phyloP scores from a whole-genome alignment of 1,140 invertebrate genomes.

The Leptinotarsa defecta region DNA sequence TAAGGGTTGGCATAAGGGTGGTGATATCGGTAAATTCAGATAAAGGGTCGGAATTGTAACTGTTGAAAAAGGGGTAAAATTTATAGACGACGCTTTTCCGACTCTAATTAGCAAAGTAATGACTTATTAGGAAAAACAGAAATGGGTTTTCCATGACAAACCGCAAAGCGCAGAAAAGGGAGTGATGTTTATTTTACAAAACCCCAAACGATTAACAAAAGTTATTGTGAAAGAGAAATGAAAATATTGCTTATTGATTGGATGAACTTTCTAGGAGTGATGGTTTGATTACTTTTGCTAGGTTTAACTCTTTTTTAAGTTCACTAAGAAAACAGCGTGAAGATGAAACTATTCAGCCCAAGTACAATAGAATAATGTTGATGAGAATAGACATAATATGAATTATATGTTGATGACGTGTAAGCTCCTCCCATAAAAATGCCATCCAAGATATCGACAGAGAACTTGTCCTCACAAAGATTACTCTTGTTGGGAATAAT shows the following conservation, averaged over 20 bases:
- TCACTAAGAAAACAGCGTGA: too few relatives aligned
- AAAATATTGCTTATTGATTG: slow-evolving; percentile 9
- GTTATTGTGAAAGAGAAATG: slow-evolving; percentile 13
- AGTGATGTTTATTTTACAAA: slow-evolving; percentile 10
- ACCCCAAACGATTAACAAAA: background rate
- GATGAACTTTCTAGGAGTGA: background rate
- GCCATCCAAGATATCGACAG: too few relatives aligned
- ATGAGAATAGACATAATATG: too few relatives aligned
- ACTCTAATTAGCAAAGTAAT: slow-evolving; percentile 40
- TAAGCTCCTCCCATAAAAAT: too few relatives aligned
- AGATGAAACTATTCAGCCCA: too few relatives aligned
- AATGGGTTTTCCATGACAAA: slow-evolving; percentile 27
- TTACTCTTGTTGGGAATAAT: too few relatives aligned
- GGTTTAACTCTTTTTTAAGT: too few relatives aligned
- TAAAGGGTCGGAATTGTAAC: slow-evolving; percentile 45
- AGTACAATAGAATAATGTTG: too few relatives aligned
- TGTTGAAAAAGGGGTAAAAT: slow-evolving; percentile 44
- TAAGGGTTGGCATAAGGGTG: slow-evolving; percentile 40
- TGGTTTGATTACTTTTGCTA: too few relatives aligned
- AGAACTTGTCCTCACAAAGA: too few relatives aligned
- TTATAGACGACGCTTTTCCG: slow-evolving; percentile 37
- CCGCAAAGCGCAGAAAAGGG: slow-evolving; percentile 8
- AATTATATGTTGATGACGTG: too few relatives aligned
- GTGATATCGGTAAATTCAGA: slow-evolving; percentile 45
- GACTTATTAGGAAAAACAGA: slow-evolving; percentile 36